These are phyloP conservation scores for Phenganax subtilis DNA, from an alignment of 92 coral and sea anemone species.

Conservation along the genomic window DNA sequence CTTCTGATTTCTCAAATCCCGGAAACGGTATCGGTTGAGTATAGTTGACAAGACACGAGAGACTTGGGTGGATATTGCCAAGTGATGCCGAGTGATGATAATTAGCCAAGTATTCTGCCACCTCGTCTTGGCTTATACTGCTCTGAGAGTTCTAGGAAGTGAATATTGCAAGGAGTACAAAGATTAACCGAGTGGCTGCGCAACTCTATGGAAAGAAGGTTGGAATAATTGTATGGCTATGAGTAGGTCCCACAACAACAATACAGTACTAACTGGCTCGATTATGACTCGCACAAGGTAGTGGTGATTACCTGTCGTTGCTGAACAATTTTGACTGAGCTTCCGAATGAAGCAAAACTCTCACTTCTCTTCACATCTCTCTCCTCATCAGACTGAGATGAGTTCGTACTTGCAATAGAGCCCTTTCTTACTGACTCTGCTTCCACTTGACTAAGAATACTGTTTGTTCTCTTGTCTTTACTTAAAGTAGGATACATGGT, in stretches of 20 bases:
- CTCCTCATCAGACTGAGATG: constrained; percentile 29
- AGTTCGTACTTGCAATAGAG: constrained; percentile 26
- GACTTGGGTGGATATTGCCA: constrained; percentile 85
- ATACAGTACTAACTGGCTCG: too few relatives aligned
- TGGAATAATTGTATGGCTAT: too few relatives aligned
- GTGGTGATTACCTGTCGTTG: constrained; percentile 27
- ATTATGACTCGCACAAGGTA: too few relatives aligned
- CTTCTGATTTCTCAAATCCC: constrained; percentile 94
- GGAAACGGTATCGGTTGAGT: constrained; percentile 88
- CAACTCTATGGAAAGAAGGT: too few relatives aligned
- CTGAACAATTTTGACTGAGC: constrained; percentile 33
- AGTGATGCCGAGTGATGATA: constrained; percentile 51
- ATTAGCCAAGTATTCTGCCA: constrained; percentile 50
- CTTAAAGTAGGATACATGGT: constrained; percentile 22
- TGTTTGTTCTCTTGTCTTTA: constrained; percentile 10
- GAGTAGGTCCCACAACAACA: too few relatives aligned
- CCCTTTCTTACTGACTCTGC: background rate
- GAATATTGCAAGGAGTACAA: too few relatives aligned
- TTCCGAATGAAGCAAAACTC: constrained; percentile 40
- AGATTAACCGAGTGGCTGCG: too few relatives aligned
- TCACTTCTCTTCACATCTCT: constrained; percentile 32
- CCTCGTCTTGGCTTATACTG: constrained; percentile 81
- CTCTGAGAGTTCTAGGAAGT: constrained; percentile 37
- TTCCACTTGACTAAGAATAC: background rate
- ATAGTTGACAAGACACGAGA: constrained; percentile 92